Percentiles rank a stretch among this genome's conserved stretches.
Conservation (phyloP, 2,888 invertebrate species). For the Ophraella communa region DNA sequence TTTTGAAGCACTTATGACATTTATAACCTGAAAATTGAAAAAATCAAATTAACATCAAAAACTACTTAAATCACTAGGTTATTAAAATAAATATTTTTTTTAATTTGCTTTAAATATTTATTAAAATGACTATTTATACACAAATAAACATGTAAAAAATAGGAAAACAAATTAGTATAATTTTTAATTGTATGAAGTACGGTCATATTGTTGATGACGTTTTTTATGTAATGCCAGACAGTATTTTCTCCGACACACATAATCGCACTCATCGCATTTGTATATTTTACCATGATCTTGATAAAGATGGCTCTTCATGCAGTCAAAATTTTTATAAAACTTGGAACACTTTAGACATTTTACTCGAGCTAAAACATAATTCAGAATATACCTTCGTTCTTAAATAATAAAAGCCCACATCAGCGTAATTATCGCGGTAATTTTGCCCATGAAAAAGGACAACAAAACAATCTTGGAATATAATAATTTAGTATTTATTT, state of each 20-base stretch:
- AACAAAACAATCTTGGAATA: no score
- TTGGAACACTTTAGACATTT: constrained; percentile 34
- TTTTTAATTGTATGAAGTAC: no score
- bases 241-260: constrained; percentile 31
- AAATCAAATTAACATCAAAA: no score
- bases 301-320: constrained; percentile 35
- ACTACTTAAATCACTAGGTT: no score
- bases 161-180: not conserved
- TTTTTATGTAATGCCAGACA: constrained; percentile 1
- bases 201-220: constrained; percentile 11
- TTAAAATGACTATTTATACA: no score
- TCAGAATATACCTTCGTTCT: constrained; percentile 10
- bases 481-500: no score
- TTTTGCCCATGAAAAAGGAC: no score
- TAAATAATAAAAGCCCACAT: no score
- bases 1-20: constrained; percentile 20
- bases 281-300: constrained; percentile 36
- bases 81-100: no score
- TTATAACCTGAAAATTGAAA: constrained; percentile 10
- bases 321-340: constrained; percentile 34
- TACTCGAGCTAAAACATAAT: constrained; percentile 21
- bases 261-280: constrained; percentile 29
- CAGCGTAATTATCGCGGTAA: no score
- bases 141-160: no score
- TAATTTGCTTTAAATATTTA: no score